Conservation (phyloP, 2,888 invertebrate genomes). For the Drosophila nr. perissopoda region DNA sequence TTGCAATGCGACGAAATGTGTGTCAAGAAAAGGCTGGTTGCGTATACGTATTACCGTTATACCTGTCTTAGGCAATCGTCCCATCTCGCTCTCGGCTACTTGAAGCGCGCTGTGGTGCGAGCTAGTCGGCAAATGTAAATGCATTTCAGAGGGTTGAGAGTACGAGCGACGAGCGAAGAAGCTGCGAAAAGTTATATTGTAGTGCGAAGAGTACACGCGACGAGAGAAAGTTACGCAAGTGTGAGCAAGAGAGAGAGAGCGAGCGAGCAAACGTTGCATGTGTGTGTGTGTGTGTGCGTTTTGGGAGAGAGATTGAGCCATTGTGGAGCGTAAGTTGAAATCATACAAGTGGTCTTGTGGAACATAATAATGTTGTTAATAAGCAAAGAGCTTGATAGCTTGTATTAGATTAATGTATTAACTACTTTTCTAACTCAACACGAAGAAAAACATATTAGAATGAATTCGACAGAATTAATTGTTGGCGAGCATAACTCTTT, state of each 20-base stretch:
- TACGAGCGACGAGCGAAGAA: slow-evolving; percentile 38
- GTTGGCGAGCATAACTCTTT: slow-evolving; percentile 11
- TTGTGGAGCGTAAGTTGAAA: slow-evolving; percentile 69
- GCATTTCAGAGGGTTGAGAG: slow-evolving; percentile 62
- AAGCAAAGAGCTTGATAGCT: slow-evolving; percentile 43
- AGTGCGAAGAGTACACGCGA: slow-evolving; percentile 42
- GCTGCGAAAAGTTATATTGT: slow-evolving; percentile 52
- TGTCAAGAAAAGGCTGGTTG: slow-evolving; percentile 59
- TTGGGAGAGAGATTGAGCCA: slow-evolving; percentile 34
- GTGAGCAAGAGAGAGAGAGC: slow-evolving; percentile 24
- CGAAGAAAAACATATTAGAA: slow-evolving; percentile 1
- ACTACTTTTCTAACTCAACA: neutral
- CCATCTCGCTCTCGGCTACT: slow-evolving; percentile 42
- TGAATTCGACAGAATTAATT: neutral
- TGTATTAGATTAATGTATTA: slow-evolving; percentile 42
- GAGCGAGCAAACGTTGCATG: slow-evolving; percentile 15
- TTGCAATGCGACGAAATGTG: slow-evolving; percentile 49
- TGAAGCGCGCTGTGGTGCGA: slow-evolving; percentile 28
- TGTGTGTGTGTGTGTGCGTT: slow-evolving; percentile 1
- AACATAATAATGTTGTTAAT: slow-evolving; percentile 43
- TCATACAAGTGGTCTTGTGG: slow-evolving; percentile 76
- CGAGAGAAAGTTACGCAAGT: slow-evolving; percentile 43
- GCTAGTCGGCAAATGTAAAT: slow-evolving; percentile 39
- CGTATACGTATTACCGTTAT: slow-evolving; percentile 53
- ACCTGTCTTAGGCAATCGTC: slow-evolving; percentile 62